Base-by-base conservation (phyloP, 2,113 vertebrate species). In the Hippocampus comes region DNA sequence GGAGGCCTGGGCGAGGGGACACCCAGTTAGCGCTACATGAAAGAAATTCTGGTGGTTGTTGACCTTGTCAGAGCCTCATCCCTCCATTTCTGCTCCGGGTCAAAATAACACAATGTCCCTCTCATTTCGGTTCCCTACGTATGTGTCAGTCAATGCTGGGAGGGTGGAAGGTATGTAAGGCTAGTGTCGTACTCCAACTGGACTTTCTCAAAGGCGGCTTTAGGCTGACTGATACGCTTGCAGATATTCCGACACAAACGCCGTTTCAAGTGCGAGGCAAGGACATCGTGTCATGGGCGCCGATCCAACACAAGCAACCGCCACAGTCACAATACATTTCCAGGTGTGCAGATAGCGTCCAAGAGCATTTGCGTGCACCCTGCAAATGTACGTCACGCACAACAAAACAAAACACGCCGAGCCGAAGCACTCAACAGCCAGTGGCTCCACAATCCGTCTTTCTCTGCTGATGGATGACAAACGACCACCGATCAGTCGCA, bases 11-110 rank as follows among this genome's bases (percentile, higher is more conserved):
- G 30, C 18, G 5, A 67, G 21, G 53, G 81, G 86, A 89, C 82
- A 85, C 83, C 81, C 84, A 80, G 83, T 81, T 80, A 90, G 80
- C 73, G 70, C 72, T 82, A 89, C 86, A 89, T 88, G 79, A 90
- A 89, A 89, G 89, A 68, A 73, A 72, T 60, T 78, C 77, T 72
- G 78, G 84, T 79, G 77, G 85, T 84, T 43, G 68, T 74, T 85
- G 74, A 87, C 78, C 80, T 81, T 83, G 71, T 86, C 79, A 84
- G 81, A 86, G 80, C 76, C 77, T 70, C 80, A 82, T 87, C 82
- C 77, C 71, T 83, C 84, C 68, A 83, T 84, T 75, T 74, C 81
- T 76, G 73, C 59, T 80, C 82, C 79, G 85, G 84, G 79, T 80
- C 73, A 80, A 78, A 88, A 84, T 77, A 87, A 83, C 73, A 81